Base-by-base conservation (phyloP, 2,888 invertebrate genomes). In the Ophion obscuratus region DNA sequence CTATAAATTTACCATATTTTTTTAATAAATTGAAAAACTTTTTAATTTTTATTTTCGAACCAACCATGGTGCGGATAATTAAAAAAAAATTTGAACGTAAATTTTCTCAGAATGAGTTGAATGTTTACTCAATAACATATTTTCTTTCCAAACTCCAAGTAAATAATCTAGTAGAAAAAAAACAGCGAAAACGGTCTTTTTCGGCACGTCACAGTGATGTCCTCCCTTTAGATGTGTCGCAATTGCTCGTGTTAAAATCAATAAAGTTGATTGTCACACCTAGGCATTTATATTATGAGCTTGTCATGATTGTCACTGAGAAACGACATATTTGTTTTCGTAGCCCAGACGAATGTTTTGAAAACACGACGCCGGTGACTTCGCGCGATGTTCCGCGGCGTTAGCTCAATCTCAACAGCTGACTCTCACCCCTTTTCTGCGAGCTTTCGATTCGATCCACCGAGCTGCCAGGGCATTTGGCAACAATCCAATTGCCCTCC, bases 401-500 rank as follows among this genome's bases (percentile, higher is more conserved):
- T 70, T 77, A 61, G 59, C 61, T 59, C 81, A 77, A 85, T 84
- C 47, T 73, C 57, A 24, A 67, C 67, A 73, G 84, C 68, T 66
- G 75, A 71, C 70, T 75, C 75, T 57, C 14, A 14, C 68, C 61
- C 66, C 36, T 36, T 76, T 36, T n/a, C 36, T 31, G 10, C n/a
- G 44, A 64, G 68, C 66, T 71, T 85, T 80, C 79, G 84, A 80
- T 85, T 85, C 85, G 82, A 85, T 79, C 70, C 71, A 82, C 82
- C 82, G 75, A 79, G 64, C 85, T 71, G 66, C 82, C 79, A 71
- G 68, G 24, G 76, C 81, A 77, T 64, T 85, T 85, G 85, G 85
- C 78, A 74, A n/a, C 62, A 79, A 85, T 78, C 85, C 85, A 85
- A 85, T 85, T 85, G 78, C 66, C 78, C 78, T 81, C 70, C 67